A percentile compares a stretch with the other conserved stretches of the same genome.
phyloP scores from a whole-genome alignment of 2,113 vertebrate genomes.

The Henicopernis longicauda region DNA sequence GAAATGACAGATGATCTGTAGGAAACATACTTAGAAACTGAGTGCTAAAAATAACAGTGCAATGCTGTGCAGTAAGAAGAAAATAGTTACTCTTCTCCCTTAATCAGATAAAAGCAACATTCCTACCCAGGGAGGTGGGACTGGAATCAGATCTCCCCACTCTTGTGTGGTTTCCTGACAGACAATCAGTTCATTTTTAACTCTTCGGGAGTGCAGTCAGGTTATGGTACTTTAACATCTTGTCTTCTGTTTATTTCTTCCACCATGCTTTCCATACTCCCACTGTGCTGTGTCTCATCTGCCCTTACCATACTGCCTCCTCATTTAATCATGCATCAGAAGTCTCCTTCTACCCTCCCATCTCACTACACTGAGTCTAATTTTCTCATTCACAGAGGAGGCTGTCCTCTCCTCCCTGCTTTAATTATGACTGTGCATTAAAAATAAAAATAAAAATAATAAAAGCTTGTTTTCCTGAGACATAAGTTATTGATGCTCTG shows the following conservation, averaged over 20 bases:
- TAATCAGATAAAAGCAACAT: background rate
- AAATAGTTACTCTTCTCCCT: slow-evolving; percentile 4
- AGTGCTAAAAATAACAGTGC: slow-evolving; percentile 15
- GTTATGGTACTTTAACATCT: slow-evolving; percentile 34
- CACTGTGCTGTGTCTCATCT: slow-evolving; percentile 46
- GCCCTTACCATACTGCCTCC: slow-evolving; percentile 48
- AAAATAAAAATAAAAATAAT: slow-evolving; percentile 47
- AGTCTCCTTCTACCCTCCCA: slow-evolving; percentile 43
- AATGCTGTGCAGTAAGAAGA: background rate
- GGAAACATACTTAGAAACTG: background rate
- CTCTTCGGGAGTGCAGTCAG: slow-evolving; percentile 26
- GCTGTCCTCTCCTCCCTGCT: slow-evolving; percentile 53
- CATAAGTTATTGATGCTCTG: slow-evolving; percentile 12
- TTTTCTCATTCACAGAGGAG: slow-evolving; percentile 65
- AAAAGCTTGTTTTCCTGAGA: slow-evolving; percentile 30
- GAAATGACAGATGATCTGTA: slow-evolving; percentile 6
- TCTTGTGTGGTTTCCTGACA: background rate
- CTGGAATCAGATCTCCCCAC: background rate
- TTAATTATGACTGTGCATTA: slow-evolving; percentile 54
- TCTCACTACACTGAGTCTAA: slow-evolving; percentile 42
- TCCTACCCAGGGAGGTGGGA: background rate
- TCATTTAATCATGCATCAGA: slow-evolving; percentile 59
- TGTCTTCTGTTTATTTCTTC: slow-evolving; percentile 53
- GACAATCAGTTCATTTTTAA: slow-evolving; percentile 51
- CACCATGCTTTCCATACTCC: slow-evolving; percentile 23